phyloP scores from a whole-genome alignment of 2,113 vertebrate genomes.

The Spea bombifrons region DNA sequence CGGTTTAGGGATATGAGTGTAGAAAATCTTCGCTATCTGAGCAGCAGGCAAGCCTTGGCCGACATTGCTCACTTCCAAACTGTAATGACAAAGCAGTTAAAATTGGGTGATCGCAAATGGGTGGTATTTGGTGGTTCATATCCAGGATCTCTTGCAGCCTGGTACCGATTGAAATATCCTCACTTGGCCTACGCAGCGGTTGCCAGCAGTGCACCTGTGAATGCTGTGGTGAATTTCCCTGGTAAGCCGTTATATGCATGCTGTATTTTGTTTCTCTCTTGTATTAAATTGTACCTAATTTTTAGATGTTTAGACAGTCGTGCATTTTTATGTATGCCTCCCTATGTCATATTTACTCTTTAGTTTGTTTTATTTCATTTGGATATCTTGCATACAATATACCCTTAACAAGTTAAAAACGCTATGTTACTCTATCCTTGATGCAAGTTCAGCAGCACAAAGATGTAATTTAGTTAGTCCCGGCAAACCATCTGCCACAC shows the following conservation, averaged over 20 bases:
- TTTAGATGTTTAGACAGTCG: too few relatives aligned
- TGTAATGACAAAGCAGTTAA: constrained; percentile 20
- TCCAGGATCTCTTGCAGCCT: constrained; percentile 62
- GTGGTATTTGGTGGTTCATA: constrained; percentile 64
- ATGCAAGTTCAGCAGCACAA: too few relatives aligned
- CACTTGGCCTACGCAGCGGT: constrained; percentile 61
- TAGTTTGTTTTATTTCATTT: too few relatives aligned
- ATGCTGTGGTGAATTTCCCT: constrained; percentile 64
- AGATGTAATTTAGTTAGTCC: too few relatives aligned
- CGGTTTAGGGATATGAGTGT: constrained; percentile 58
- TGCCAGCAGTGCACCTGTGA: constrained; percentile 60
- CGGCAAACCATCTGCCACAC: too few relatives aligned
- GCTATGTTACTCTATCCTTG: too few relatives aligned
- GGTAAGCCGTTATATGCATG: constrained; percentile 47
- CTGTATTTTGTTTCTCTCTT: too few relatives aligned
- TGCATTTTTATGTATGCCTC: too few relatives aligned
- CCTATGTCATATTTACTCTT: too few relatives aligned
- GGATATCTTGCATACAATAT: too few relatives aligned
- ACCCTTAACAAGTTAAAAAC: too few relatives aligned
- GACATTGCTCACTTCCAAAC: constrained; percentile 66
- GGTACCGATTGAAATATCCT: constrained; percentile 67
- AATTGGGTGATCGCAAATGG: constrained; percentile 58
- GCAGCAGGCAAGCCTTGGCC: constrained; percentile 62
- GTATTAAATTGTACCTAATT: too few relatives aligned
- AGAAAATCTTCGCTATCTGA: constrained; percentile 59